Evolutionary conservation across 2,113 vertebrate species (phyloP), one percentile per base, ranked within the genome.

Genomic region (Opisthocomus hoazin): DNA sequence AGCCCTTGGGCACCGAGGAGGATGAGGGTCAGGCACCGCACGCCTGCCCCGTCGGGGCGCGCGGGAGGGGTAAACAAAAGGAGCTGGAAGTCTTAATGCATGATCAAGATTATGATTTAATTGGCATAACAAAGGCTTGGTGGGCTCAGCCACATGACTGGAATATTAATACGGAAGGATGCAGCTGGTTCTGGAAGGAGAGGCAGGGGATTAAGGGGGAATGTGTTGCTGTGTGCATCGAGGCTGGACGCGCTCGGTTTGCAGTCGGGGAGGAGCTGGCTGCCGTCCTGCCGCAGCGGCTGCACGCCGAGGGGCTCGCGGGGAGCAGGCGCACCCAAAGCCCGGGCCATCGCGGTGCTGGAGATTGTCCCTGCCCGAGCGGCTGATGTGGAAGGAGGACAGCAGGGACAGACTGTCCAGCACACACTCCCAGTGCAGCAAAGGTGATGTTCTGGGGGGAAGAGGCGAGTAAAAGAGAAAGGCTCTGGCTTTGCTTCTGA

Each of bases 91-190:
- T 71, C 80, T 81, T 73, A 76, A 69, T 58, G 60, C n/a, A 5
- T 20, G 37, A 84, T 95, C 91, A 94, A 94, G 64, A 84, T 91
- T 89, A 87, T 89, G 36, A 89, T 92, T 95, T 89, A 92, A 95
- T 87, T 89, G 91, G 87, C 73, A 70, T 89, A 92, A 96, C 77
- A 96, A 92, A 95, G 77, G 57, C 91, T 94, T 75, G 64, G 56
- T 79, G 87, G 80, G 84, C 87, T 94, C 43, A 75, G 77, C 39
- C 39, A 66, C 64, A 14, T 94, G 95, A 87, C 77, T 91, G 65
- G 95, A 96, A 95, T 95, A 89, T 84, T 94, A 93, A 94, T 66
- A 87, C 10, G 12, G 73, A 83, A 81, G 76, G 58, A 81, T 70
- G 76, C 79, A 32, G 80, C 46, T 89, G 70, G 71, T 36, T 78